Percentiles rank a stretch among this genome's conserved stretches.
Evolutionary conservation across 2,888 invertebrate genomes (phyloP).

Genomic region (Euphydryas editha): DNA sequence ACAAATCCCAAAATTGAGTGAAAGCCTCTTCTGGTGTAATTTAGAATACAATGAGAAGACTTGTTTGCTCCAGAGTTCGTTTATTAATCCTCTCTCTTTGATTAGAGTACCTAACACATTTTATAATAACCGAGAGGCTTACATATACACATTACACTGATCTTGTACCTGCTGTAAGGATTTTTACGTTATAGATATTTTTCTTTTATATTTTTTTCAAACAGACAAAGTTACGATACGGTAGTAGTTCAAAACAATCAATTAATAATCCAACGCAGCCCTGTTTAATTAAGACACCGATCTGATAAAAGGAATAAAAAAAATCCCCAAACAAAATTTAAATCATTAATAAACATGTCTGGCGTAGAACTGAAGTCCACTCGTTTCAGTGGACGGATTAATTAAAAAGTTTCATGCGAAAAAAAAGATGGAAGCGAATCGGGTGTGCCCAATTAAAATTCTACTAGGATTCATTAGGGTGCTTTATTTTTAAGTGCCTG

Average conservation of each 20-base stretch:
- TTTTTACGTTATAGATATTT: too few relatives aligned
- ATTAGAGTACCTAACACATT: too few relatives aligned
- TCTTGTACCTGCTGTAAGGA: neutral
- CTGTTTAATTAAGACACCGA: conserved; percentile 27
- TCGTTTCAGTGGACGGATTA: conserved; percentile 68
- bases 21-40: too few relatives aligned
- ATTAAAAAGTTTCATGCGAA: conserved; percentile 76
- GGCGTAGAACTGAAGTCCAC: conserved; percentile 62
- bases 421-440: conserved; percentile 49
- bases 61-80: too few relatives aligned
- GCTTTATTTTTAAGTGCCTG: conserved; percentile 71
- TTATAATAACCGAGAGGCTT: too few relatives aligned
- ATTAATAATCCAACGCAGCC: conserved; percentile 15
- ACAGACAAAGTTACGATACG: neutral
- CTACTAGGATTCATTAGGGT: conserved; percentile 71
- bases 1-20: too few relatives aligned
- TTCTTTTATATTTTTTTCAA: too few relatives aligned
- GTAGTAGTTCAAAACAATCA: conserved; percentile 5
- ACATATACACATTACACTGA: too few relatives aligned
- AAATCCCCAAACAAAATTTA: conserved; percentile 37
- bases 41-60: too few relatives aligned
- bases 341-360: conserved; percentile 58
- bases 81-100: too few relatives aligned
- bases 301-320: conserved; percentile 29
- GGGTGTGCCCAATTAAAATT: conserved; percentile 73